Conservation (phyloP, 2,797 vertebrate genomes). For the Ctenochaetus hawaiiensis region DNA sequence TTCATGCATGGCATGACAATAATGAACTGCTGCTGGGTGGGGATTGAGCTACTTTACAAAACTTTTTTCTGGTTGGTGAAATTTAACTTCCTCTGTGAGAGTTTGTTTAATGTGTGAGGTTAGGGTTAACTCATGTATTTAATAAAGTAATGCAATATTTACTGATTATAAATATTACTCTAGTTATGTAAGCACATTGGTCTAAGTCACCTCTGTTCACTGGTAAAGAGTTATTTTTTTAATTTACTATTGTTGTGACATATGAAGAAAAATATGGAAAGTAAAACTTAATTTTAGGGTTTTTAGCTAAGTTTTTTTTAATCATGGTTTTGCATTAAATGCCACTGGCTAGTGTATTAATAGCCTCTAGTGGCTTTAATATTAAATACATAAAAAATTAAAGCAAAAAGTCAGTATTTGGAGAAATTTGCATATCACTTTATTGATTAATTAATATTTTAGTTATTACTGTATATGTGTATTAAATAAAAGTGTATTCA, state of each 20-base stretch:
- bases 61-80: neutral
- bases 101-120: too few species aligned
- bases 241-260: neutral
- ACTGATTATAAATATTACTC: neutral
- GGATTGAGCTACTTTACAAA: neutral
- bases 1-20: slow-evolving; percentile 18
- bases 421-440: neutral
- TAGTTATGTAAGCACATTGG: neutral
- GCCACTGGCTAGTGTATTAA: neutral
- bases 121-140: neutral
- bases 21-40: slow-evolving; percentile 7
- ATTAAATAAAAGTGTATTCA: neutral
- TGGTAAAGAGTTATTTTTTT: neutral
- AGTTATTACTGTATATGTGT: neutral
- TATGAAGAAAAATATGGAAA: too few species aligned
- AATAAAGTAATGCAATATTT: neutral
- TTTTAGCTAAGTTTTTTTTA: neutral
- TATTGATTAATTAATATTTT: neutral
- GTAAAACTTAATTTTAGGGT: neutral
- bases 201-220: neutral
- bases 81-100: neutral
- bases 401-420: neutral
- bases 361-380: neutral
- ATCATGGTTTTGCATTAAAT: neutral
- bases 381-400: neutral